Percentiles rank a stretch among this genome's conserved stretches.
Evolutionary conservation across 2,797 vertebrate genomes (phyloP).

Genomic region (Podarcis lilfordi): DNA sequence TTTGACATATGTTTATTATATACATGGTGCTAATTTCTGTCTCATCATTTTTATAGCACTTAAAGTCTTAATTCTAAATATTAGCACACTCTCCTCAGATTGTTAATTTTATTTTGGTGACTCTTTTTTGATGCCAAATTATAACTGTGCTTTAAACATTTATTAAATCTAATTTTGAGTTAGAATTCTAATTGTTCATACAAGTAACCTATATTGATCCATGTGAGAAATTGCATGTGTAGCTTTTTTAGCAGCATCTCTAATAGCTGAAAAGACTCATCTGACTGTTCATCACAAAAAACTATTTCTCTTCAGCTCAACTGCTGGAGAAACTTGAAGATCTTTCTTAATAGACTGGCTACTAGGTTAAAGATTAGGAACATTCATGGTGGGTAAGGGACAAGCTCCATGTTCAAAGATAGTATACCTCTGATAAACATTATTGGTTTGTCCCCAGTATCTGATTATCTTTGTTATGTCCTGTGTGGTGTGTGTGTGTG

Average conservation of each 20-base stretch:
- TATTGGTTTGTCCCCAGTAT: background rate
- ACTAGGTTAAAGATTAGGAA: background rate
- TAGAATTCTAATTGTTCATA: background rate
- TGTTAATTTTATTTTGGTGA: background rate
- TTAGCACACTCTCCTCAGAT: constrained; percentile 11
- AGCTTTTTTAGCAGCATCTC: no score
- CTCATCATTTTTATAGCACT: background rate
- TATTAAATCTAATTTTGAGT: background rate
- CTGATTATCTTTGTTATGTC: background rate
- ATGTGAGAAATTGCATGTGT: background rate
- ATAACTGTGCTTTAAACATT: background rate
- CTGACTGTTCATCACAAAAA: background rate
- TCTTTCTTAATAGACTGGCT: background rate
- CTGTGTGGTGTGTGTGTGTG: background rate
- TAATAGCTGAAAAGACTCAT: background rate
- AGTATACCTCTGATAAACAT: background rate
- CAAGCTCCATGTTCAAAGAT: background rate
- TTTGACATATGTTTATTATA: background rate
- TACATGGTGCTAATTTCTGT: background rate
- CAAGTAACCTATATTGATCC: background rate
- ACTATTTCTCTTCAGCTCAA: background rate
- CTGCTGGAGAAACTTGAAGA: background rate
- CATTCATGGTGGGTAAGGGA: background rate
- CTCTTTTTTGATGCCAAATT: background rate
- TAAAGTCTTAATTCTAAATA: background rate